Conservation (phyloP, 2,113 vertebrate genomes). For the Isichthys henryi region DNA sequence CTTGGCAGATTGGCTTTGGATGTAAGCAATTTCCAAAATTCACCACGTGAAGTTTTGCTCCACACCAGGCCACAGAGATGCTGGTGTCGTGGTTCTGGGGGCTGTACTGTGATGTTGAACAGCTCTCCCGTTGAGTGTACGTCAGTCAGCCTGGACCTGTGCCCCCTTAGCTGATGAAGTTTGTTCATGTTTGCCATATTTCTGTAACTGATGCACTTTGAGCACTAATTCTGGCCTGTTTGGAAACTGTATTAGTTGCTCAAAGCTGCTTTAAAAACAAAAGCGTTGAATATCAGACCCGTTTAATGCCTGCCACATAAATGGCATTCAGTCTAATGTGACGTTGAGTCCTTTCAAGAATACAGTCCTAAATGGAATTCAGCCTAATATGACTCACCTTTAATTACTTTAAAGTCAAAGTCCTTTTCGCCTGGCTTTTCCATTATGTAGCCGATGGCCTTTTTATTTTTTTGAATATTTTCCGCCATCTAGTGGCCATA, state of each 20-base stretch:
- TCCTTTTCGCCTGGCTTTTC: background rate
- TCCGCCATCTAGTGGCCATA: conserved; percentile 15
- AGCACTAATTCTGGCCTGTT: background rate
- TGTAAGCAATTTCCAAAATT: background rate
- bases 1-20: background rate
- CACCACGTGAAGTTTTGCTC: background rate
- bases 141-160: background rate
- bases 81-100: conserved; percentile 8
- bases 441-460: background rate
- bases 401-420: background rate
- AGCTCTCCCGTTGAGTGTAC: background rate
- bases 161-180: background rate
- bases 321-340: background rate
- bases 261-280: background rate
- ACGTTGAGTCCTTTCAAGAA: background rate
- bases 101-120: background rate
- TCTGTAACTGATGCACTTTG: background rate
- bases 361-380: background rate
- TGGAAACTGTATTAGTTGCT: background rate
- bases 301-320: background rate
- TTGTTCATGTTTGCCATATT: background rate
- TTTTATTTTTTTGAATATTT: background rate
- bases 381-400: background rate
- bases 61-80: background rate
- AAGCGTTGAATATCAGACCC: background rate